phyloP scores from a whole-genome alignment of 2,113 vertebrate genomes.

The Apaloderma vittatum region DNA sequence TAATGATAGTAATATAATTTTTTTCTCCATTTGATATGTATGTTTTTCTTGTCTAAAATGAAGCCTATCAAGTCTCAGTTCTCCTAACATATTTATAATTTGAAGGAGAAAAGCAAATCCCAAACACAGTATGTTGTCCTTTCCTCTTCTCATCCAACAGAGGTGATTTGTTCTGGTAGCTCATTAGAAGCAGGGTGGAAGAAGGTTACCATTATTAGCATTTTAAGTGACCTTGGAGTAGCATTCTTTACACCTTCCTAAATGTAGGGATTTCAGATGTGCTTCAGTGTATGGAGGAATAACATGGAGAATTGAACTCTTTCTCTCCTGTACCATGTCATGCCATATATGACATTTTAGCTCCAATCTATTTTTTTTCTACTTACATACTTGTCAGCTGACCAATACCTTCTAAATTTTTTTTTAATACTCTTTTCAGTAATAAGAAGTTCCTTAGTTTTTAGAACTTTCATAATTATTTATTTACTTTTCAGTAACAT shows the following conservation, averaged over 20 bases:
- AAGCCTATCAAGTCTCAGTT: background rate
- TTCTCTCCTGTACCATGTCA: background rate
- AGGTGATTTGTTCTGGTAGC: background rate
- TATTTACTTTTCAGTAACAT: background rate
- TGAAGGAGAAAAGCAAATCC: background rate
- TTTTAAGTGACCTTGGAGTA: background rate
- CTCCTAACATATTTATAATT: background rate
- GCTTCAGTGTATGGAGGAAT: background rate
- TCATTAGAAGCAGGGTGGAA: background rate
- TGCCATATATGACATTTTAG: background rate
- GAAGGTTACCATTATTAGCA: background rate
- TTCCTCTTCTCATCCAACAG: background rate
- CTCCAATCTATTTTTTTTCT: background rate
- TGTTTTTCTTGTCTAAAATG: background rate
- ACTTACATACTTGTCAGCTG: background rate
- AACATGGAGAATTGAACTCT: background rate
- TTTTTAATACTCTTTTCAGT: background rate
- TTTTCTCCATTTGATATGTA: background rate
- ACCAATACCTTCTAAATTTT: background rate
- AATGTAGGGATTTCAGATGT: background rate
- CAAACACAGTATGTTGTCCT: background rate
- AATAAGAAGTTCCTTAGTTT: rapidly evolving
- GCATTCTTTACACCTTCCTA: background rate
- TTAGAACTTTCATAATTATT: background rate
- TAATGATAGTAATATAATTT: background rate